phyloP scores from a whole-genome alignment of 2,797 vertebrate genomes.

The Peromyscus attwateri region DNA sequence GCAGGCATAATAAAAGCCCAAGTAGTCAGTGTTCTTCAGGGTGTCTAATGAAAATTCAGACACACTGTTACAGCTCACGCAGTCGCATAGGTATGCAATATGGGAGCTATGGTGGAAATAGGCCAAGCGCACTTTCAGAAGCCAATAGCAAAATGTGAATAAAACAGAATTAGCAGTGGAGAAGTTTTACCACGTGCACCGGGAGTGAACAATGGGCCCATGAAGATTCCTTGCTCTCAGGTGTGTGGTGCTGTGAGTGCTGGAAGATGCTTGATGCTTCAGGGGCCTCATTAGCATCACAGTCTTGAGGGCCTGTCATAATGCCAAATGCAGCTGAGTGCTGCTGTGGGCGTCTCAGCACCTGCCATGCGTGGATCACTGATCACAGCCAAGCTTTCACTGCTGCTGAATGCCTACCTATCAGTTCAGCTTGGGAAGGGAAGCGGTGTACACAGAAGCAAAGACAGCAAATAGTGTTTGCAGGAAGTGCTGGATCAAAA shows the following conservation, averaged over 20 bases:
- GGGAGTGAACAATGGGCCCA: neutral
- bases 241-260: neutral
- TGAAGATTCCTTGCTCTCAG: neutral
- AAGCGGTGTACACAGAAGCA: constrained; percentile 23
- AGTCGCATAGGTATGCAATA: neutral
- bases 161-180: neutral
- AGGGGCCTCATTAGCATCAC: constrained; percentile 71
- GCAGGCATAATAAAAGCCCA: neutral
- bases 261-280: constrained; percentile 34
- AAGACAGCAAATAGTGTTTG: constrained; percentile 58
- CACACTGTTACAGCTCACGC: neutral
- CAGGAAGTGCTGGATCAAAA: constrained; percentile 61
- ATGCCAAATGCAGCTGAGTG: constrained; percentile 35
- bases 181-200: neutral
- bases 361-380: constrained; percentile 69
- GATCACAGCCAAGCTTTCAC: constrained; percentile 18
- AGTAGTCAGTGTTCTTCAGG: neutral
- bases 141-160: neutral
- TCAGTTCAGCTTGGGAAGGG: constrained; percentile 71
- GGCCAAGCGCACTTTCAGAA: neutral
- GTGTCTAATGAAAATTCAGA: neutral
- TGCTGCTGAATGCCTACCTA: constrained; percentile 62
- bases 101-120: neutral
- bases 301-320: constrained; percentile 65
- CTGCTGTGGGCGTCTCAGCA: constrained; percentile 46